Percentiles rank a stretch among this genome's conserved stretches.
phyloP scores from a whole-genome alignment of 1,140 invertebrate species.

The Tetranychus cinnabarinus region DNA sequence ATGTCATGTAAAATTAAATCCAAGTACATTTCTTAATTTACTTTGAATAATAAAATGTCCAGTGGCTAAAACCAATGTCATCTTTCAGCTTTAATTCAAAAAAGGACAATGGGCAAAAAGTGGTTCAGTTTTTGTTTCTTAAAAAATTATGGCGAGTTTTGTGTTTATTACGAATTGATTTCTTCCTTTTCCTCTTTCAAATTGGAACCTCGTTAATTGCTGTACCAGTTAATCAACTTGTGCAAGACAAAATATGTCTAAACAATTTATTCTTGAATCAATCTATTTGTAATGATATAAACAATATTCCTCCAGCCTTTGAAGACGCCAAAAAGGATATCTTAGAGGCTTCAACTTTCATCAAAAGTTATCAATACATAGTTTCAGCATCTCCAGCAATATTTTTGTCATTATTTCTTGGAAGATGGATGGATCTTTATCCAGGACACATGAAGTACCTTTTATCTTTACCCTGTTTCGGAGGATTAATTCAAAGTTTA shows the following conservation, averaged over 20 bases:
- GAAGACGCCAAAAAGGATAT: background rate
- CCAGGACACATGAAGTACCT: background rate
- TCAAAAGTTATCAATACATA: background rate
- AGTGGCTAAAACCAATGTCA: too few species aligned
- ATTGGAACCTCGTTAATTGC: background rate
- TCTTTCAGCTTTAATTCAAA: too few species aligned
- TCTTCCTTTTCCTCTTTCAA: constrained; percentile 2
- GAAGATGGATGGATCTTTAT: constrained; percentile 7
- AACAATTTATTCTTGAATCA: background rate
- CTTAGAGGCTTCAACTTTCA: background rate
- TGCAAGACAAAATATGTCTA: constrained; percentile 7
- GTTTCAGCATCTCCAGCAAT: constrained; percentile 1
- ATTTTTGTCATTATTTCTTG: constrained; percentile 2
- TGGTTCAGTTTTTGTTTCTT: too few species aligned
- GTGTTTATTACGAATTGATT: constrained; percentile 1
- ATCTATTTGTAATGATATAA: background rate
- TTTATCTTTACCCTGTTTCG: background rate
- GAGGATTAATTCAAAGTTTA: background rate
- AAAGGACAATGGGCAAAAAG: too few species aligned
- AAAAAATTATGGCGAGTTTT: too few species aligned
- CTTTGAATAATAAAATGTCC: too few species aligned
- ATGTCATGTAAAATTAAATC: too few species aligned
- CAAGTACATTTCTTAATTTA: too few species aligned
- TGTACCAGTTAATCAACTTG: constrained; percentile 1
- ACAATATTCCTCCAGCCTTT: background rate